Percentiles rank a stretch among this genome's conserved stretches.
Evolutionary conservation across 2,797 vertebrate genomes (phyloP).

Genomic region (Mormyrops attenuatus): DNA sequence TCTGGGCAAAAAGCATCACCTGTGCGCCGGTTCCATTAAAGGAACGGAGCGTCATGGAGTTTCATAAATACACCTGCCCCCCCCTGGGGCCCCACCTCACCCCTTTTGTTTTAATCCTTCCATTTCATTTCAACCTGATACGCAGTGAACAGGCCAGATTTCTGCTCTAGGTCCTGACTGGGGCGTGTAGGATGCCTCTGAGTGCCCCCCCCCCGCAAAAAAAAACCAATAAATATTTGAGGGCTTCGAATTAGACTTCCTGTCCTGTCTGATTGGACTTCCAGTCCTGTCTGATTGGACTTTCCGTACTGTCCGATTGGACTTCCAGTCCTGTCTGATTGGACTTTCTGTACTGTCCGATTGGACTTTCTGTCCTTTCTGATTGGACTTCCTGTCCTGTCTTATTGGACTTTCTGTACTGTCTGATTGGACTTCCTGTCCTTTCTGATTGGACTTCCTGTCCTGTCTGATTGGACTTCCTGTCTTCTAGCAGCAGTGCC

Average conservation of each 20-base stretch:
- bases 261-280: neutral
- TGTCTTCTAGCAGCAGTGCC: neutral
- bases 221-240: neutral
- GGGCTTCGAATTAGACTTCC: neutral
- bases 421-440: neutral
- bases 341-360: neutral
- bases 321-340: neutral
- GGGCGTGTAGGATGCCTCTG: neutral
- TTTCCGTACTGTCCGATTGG: neutral
- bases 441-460: neutral
- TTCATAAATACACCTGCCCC: conserved; percentile 6
- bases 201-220: neutral
- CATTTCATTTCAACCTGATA: conserved; percentile 57
- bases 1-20: neutral
- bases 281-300: neutral
- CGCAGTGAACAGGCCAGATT: neutral
- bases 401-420: neutral
- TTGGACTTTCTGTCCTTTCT: neutral
- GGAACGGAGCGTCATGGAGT: neutral
- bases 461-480: neutral
- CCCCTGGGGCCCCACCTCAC: conserved; percentile 35
- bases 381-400: neutral
- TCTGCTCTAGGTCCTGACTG: neutral
- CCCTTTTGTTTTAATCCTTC: conserved; percentile 35
- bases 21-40: neutral